A percentile compares a stretch with the other conserved stretches of the same genome.
Conservation (phyloP, 2,797 vertebrate genomes). For the Prunella strophiata region DNA sequence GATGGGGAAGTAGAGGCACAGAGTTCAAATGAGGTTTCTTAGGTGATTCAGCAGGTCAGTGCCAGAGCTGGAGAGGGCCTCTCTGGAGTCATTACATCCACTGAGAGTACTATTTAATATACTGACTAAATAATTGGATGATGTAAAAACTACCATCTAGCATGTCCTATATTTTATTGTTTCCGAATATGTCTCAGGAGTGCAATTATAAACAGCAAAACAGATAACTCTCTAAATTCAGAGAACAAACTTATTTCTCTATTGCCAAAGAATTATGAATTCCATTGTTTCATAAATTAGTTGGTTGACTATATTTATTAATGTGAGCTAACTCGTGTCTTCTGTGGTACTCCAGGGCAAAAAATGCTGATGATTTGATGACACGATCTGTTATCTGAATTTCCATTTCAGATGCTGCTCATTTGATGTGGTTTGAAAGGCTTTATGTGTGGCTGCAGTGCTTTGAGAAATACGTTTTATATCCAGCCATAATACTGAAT, state of each 20-base stretch:
- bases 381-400: not conserved
- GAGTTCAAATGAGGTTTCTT: not conserved
- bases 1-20: not conserved
- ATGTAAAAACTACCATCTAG: not conserved
- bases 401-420: slow-evolving; percentile 87
- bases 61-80: not conserved
- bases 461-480: slow-evolving; percentile 96
- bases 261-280: not conserved
- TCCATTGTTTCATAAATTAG: not conserved
- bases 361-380: not conserved
- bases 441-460: slow-evolving; percentile 94
- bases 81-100: not conserved
- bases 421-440: slow-evolving; percentile 99
- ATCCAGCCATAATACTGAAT: slow-evolving; percentile 94
- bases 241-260: not conserved
- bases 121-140: not conserved
- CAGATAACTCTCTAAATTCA: not conserved
- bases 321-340: not conserved
- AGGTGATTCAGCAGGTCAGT: not conserved
- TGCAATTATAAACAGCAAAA: not conserved
- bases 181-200: not conserved
- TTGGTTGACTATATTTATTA: not conserved
- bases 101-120: not conserved
- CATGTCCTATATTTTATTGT: not conserved
- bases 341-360: not conserved